Conservation (phyloP, 2,888 invertebrate genomes). For the Torymus tubicola region DNA sequence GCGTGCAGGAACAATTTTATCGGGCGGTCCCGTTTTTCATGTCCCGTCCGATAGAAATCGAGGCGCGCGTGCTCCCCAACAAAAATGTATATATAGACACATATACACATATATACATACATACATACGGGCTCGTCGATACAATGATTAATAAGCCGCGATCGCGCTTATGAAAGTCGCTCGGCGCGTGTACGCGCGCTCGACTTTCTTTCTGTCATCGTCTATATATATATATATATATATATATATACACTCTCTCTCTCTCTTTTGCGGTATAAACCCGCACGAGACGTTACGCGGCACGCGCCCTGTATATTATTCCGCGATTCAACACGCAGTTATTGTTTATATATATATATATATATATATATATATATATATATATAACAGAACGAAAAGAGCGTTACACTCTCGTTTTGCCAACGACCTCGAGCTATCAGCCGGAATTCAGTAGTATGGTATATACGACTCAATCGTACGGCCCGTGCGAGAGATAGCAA, state of each 20-base stretch:
- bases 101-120: too few species aligned
- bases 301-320: background rate
- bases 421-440: constrained; percentile 44
- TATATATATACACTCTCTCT: too few species aligned
- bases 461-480: background rate
- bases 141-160: constrained; percentile 56
- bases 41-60: constrained; percentile 49
- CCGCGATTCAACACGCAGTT: too few species aligned
- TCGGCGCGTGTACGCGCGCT: background rate
- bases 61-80: constrained; percentile 23
- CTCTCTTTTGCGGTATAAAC: background rate
- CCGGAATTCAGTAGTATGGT: constrained; percentile 30
- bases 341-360: too few species aligned
- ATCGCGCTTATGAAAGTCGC: constrained; percentile 52
- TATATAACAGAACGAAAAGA: too few species aligned
- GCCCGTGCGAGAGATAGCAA: background rate
- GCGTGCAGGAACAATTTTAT: constrained; percentile 36
- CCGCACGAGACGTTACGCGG: background rate
- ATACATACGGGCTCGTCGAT: constrained; percentile 14
- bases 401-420: constrained; percentile 14
- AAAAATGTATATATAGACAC: constrained; percentile 29
- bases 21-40: constrained; percentile 48
- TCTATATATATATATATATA: too few species aligned
- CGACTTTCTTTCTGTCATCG: constrained; percentile 37
- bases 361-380: too few species aligned